Evolutionary conservation across 1,140 invertebrate genomes (phyloP).

Genomic region (Eriosoma lanigerum): DNA sequence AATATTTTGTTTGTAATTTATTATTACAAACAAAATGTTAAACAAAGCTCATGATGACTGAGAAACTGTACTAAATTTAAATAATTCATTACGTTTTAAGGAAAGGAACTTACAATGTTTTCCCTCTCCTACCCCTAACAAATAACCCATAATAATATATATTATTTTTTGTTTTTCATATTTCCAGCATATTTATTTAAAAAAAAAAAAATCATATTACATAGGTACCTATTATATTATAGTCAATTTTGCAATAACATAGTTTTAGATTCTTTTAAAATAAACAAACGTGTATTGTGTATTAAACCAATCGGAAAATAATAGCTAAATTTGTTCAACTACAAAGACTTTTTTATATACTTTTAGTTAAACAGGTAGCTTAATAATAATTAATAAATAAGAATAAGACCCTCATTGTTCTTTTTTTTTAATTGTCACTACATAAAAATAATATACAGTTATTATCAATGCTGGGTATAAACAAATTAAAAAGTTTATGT

Average conservation of each 20-base stretch:
- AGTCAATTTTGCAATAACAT: slow-evolving; percentile 40
- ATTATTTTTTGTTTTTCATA: slow-evolving; percentile 18
- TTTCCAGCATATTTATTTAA: neutral
- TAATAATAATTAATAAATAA: too few species aligned
- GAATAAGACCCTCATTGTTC: neutral
- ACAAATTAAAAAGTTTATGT: too few species aligned
- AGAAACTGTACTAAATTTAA: slow-evolving; percentile 27
- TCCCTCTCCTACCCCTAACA: neutral
- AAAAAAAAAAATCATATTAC: slow-evolving; percentile 7
- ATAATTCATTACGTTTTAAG: slow-evolving; percentile 19
- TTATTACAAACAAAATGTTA: slow-evolving; percentile 15
- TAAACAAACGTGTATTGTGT: slow-evolving; percentile 15
- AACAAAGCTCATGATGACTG: slow-evolving; percentile 47
- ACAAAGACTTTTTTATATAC: too few species aligned
- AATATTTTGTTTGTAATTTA: neutral
- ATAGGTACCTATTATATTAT: slow-evolving; percentile 24
- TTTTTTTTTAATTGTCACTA: slow-evolving; percentile 24
- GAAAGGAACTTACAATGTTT: slow-evolving; percentile 37
- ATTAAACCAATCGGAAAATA: slow-evolving; percentile 10
- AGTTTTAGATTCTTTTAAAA: slow-evolving; percentile 15
- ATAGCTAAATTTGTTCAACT: neutral
- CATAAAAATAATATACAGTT: slow-evolving; percentile 26
- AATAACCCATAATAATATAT: neutral
- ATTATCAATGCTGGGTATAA: too few species aligned
- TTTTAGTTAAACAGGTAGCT: neutral